Percentiles rank a stretch among this genome's conserved stretches.
phyloP scores from a whole-genome alignment of 2,888 invertebrate species.

The Ptilodon capucinus region DNA sequence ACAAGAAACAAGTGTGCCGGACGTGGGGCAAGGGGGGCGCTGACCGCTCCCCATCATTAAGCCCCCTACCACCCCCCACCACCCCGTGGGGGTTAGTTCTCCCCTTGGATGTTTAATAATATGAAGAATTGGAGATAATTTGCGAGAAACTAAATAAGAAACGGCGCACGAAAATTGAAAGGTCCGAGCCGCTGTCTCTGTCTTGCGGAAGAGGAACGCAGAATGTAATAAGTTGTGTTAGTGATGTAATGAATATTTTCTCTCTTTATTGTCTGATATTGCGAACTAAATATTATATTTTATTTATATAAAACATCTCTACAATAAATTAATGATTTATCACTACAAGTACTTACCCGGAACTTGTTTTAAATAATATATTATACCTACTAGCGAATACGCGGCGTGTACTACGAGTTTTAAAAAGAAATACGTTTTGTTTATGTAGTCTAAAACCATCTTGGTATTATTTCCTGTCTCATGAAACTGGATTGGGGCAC shows the following conservation, averaged over 20 bases:
- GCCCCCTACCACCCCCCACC: slow-evolving; percentile 50
- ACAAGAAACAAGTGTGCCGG: slow-evolving; percentile 80
- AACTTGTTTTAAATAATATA: neutral
- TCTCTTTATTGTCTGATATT: neutral
- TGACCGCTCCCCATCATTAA: slow-evolving; percentile 80
- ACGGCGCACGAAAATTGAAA: slow-evolving; percentile 80
- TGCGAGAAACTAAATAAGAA: slow-evolving; percentile 83
- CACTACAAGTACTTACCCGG: neutral
- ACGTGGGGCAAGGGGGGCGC: slow-evolving; percentile 61
- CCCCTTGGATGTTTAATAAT: slow-evolving; percentile 81
- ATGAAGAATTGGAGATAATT: slow-evolving; percentile 84
- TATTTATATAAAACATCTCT: neutral
- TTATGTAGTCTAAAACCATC: no score
- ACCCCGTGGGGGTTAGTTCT: slow-evolving; percentile 66
- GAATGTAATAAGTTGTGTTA: slow-evolving; percentile 12
- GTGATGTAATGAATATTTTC: slow-evolving; percentile 13
- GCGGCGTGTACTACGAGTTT: no score
- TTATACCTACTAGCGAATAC: no score
- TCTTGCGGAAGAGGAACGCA: slow-evolving; percentile 33
- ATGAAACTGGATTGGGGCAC: no score
- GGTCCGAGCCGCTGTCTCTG: slow-evolving; percentile 51
- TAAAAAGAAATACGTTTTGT: no score
- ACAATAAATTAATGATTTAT: neutral
- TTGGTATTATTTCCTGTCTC: no score
- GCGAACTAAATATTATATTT: neutral